Evolutionary conservation across 2,113 vertebrate species (phyloP), one percentile per base, ranked within the genome.

Genomic region (Bubo scandiacus): DNA sequence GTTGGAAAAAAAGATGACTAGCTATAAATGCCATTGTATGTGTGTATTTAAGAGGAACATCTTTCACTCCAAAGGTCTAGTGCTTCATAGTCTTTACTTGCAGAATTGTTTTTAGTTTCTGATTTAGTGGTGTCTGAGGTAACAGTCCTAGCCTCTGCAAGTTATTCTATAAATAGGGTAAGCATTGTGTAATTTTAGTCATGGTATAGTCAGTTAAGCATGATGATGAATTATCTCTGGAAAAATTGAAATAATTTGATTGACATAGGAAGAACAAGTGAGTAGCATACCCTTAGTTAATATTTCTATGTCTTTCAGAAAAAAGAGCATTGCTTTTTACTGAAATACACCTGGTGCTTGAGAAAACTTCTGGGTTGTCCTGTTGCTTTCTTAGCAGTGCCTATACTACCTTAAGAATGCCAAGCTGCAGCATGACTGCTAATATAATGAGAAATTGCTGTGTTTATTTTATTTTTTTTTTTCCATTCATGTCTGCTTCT

Each of bases 181-280:
- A 75, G 40, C 71, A 36, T 66, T 81, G 77, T 91, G 83, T 75
- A 54, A 54, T 57, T 90, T 95, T 95, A 96, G 82, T 86, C 72
- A 65, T 40, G 47, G 47, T 68, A 51, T 47, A 87, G 95, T 97
- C 91, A 94, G 89, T 94, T 87, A 80, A 59, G 51, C 66, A 40
- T 95, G 94, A 87, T 62, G 83, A 75, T 96, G 89, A 94, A 95
- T 94, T 97, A 57, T 51, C 45, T 66, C 78, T 92, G 94, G 94
- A 92, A 97, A 94, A 86, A 40, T 19, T 34, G 11, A 72, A 90
- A 42, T 91, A 17, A 83, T 81, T 91, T 36, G 36, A 38, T 32
- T 74, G 92, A 23, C 74, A 62, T 27, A 22, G 78, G 66, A 94
- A 67, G 71, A 91, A 36, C n/a, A n/a, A 73, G 45, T 36, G 38